Base-by-base conservation (phyloP, 2,888 invertebrate genomes). In the Meteorus colon region DNA sequence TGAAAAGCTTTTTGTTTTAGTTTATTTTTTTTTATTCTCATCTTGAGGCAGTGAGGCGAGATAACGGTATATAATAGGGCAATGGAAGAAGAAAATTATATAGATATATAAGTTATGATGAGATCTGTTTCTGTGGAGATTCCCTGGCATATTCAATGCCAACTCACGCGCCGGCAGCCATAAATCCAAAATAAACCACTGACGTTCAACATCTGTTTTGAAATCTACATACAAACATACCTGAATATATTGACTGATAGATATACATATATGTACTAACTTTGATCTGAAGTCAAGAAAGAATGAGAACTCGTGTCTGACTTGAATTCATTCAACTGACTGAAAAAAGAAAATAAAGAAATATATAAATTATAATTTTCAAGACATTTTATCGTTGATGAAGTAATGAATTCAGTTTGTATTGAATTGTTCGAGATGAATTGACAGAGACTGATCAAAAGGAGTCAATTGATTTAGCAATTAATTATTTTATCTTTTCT, bases 101-200 rank as follows among this genome's bases (percentile, higher is more conserved):
- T 8, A 19, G 4, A 8, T 19, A 55, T 55, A 19, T 48, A 48
- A 12, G 2, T 48, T 48, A 48, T 48, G 48, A 48, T 48, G 48
- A 48, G 16, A 75, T 77, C 70, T 75, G 74, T 76, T 75, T 24
- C 79, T 77, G 73, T 51, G 67, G 62, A 37, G 71, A 77, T 78
- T 78, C 70, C 72, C 78, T 73, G 14, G n/a, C 74, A 78, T 76
- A 78, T 75, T 75, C 75, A 48, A 79, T 68, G 75, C 81, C 79
- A 78, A 81, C 79, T 67, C 73, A 48, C 48, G 48, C 48, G n/a
- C 48, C 14, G 48, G 51, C 41, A 68, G 68, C 77, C 81, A 78
- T 78, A 81, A 79, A 78, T 78, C 75, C 60, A 78, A 81, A 79
- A 81, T 78, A 81, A 81, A 79, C 78, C 74, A 75, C 78, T 74